phyloP scores from a whole-genome alignment of 2,113 vertebrate species.

The Kobus ellipsiprymnus region DNA sequence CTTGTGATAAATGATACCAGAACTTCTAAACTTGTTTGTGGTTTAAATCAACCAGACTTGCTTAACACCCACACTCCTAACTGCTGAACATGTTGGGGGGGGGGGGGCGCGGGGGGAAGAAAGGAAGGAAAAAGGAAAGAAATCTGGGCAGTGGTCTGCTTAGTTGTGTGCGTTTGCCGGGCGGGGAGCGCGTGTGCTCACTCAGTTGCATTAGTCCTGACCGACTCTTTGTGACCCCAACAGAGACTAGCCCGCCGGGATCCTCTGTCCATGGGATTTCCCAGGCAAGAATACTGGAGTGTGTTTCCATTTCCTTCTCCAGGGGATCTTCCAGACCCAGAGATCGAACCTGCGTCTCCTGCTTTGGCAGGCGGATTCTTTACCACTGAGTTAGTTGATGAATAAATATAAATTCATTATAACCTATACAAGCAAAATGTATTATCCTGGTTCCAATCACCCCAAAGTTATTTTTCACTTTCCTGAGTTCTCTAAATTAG shows the following conservation, averaged over 20 bases:
- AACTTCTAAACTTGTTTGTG: background rate
- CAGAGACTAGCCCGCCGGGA: background rate
- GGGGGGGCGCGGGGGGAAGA: background rate
- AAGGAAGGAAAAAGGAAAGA: background rate
- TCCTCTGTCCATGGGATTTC: background rate
- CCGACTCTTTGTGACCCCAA: background rate
- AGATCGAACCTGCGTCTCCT: background rate
- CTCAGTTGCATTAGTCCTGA: background rate
- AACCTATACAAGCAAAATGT: background rate
- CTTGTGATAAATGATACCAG: background rate
- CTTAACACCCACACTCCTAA: background rate
- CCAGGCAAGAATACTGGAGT: background rate
- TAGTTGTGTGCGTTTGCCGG: background rate
- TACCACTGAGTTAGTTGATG: background rate
- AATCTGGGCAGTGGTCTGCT: background rate
- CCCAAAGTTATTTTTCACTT: background rate
- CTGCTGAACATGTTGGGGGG: fast-evolving
- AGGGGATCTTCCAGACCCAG: background rate
- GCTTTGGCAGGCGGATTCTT: background rate
- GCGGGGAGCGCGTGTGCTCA: background rate
- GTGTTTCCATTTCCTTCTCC: background rate
- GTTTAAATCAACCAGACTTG: background rate
- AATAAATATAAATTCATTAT: background rate
- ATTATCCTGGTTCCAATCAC: background rate
- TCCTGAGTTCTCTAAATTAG: background rate